phyloP scores from a whole-genome alignment of 2,113 vertebrate genomes.

The Pampusana beccarii region DNA sequence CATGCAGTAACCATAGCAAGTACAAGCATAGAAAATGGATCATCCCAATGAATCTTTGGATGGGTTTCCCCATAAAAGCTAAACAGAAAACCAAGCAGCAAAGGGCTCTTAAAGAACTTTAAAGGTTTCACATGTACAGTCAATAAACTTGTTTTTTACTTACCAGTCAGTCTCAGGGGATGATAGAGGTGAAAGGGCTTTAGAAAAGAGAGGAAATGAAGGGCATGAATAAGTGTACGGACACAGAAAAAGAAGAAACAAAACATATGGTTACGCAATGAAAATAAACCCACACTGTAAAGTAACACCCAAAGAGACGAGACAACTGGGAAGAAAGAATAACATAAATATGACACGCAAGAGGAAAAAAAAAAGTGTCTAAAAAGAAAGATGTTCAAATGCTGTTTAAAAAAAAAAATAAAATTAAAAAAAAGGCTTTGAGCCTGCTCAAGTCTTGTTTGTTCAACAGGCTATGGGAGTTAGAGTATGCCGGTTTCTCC shows the following conservation, averaged over 20 bases:
- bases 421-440: not conserved
- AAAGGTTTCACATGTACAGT: not conserved
- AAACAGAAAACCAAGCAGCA: not conserved
- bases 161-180: not conserved
- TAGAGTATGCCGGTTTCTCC: not conserved
- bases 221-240: not conserved
- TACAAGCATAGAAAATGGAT: not conserved
- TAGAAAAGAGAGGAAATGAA: not conserved
- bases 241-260: not conserved
- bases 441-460: not conserved
- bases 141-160: not conserved
- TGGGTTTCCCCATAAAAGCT: not conserved
- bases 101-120: not conserved
- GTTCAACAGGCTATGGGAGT: not conserved
- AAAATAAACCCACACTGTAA: slow-evolving; percentile 1
- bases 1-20: not conserved
- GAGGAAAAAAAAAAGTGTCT: not conserved
- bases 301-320: not conserved
- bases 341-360: not conserved
- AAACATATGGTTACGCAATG: not conserved
- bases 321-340: not conserved
- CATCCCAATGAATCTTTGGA: not conserved
- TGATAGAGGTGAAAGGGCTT: not conserved
- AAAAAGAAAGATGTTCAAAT: not conserved
- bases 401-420: not conserved